phyloP scores from a whole-genome alignment of 2,113 vertebrate genomes.

The Hucho hucho region DNA sequence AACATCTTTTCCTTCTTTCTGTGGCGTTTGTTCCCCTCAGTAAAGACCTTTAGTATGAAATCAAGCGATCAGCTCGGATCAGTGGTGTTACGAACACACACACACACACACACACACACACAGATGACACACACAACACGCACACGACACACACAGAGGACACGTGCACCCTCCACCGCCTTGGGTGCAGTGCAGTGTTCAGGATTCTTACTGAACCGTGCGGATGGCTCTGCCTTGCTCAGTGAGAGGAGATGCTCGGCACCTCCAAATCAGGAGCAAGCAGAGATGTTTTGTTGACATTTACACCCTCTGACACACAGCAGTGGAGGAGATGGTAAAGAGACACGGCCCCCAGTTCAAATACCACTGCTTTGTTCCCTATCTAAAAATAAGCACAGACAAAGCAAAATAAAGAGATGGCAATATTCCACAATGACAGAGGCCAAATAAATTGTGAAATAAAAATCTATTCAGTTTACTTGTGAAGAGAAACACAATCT shows the following conservation, averaged over 20 bases:
- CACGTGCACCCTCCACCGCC: constrained; percentile 14
- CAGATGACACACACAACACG: no score
- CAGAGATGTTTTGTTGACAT: constrained; percentile 47
- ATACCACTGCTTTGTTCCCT: neutral
- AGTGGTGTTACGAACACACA: constrained; percentile 39
- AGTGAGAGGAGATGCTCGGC: constrained; percentile 10
- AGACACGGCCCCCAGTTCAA: neutral
- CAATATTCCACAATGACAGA: constrained; percentile 5
- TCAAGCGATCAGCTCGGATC: constrained; percentile 59
- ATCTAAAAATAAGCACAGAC: constrained; percentile 25
- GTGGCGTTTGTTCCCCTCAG: constrained; percentile 37
- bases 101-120: neutral
- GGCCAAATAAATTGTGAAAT: neutral
- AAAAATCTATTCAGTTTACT: neutral
- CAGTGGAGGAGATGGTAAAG: neutral
- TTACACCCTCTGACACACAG: constrained; percentile 51
- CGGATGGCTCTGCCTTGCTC: constrained; percentile 40
- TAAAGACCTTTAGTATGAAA: constrained; percentile 34
- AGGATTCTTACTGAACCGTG: constrained; percentile 46
- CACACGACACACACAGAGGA: no score
- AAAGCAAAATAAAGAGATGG: neutral
- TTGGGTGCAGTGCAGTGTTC: constrained; percentile 29
- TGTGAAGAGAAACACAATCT: neutral
- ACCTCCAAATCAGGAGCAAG: constrained; percentile 46
- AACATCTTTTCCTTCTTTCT: constrained; percentile 38